These are phyloP conservation scores for Lasius platythorax DNA, from an alignment of 2,888 invertebrate genomes.

Conservation along the genomic window DNA sequence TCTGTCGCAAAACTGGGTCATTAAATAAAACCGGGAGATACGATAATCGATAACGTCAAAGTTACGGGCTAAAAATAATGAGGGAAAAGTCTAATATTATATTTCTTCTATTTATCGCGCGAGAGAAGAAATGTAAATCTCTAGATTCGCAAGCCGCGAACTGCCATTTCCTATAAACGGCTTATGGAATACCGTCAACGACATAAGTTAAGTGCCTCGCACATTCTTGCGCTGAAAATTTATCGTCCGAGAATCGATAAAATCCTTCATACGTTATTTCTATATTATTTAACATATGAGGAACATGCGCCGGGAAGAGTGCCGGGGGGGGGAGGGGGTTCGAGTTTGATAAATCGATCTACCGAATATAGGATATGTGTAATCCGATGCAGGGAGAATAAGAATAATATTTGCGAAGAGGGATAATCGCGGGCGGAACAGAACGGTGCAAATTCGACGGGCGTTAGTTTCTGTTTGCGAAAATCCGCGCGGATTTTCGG, in stretches of 20 bases:
- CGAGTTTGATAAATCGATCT: slow-evolving; percentile 39
- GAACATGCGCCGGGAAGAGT: slow-evolving; percentile 1
- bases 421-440: slow-evolving; percentile 45
- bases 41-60: slow-evolving; percentile 34
- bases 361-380: slow-evolving; percentile 14
- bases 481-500: slow-evolving; percentile 8
- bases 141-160: not conserved
- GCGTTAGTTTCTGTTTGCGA: slow-evolving; percentile 35
- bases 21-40: slow-evolving; percentile 46
- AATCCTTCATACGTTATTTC: slow-evolving; percentile 7
- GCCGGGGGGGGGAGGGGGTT: not conserved
- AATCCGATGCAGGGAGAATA: slow-evolving; percentile 14
- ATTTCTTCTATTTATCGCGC: slow-evolving; percentile 16
- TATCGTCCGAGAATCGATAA: slow-evolving; percentile 1
- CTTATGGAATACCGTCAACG: not conserved
- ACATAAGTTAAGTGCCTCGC: not conserved
- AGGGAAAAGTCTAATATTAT: slow-evolving; percentile 26
- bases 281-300: slow-evolving; percentile 9
- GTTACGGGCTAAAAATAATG: slow-evolving; percentile 39
- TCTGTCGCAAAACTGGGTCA: slow-evolving; percentile 43
- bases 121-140: not conserved
- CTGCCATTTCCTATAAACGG: not conserved
- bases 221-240: not conserved
- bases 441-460: slow-evolving; percentile 47
- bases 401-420: slow-evolving; percentile 54